Conservation (phyloP, 2,113 vertebrate species). For the Grallaria varia region DNA sequence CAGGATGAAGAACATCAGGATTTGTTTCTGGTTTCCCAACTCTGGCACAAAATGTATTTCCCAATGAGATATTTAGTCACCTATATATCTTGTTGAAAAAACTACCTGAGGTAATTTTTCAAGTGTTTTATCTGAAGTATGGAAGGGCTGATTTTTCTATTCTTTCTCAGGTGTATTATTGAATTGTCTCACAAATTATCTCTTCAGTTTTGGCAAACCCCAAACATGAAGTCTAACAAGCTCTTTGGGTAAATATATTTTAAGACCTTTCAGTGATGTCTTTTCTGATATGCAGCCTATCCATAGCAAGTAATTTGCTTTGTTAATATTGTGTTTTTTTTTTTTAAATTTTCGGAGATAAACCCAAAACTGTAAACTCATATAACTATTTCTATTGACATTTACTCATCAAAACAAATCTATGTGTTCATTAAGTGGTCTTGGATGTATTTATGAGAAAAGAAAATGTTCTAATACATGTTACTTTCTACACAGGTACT, state of each 20-base stretch:
- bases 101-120: neutral
- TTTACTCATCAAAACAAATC: neutral
- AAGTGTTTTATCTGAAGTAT: neutral
- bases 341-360: neutral
- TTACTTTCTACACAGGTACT: neutral
- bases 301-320: neutral
- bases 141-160: neutral
- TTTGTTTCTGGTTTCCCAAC: neutral
- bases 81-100: neutral
- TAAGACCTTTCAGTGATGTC: neutral
- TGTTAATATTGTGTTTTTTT: neutral
- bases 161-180: neutral
- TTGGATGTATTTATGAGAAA: neutral
- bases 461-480: neutral
- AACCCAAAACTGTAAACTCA: neutral
- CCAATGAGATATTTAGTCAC: neutral
- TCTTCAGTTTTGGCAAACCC: neutral
- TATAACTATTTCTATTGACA: neutral
- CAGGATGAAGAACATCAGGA: neutral
- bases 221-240: neutral
- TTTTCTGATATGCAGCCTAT: neutral
- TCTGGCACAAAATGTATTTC: neutral
- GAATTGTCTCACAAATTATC: neutral
- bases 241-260: neutral
- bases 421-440: neutral